Evolutionary conservation across 2,888 invertebrate species (phyloP).

Genomic region (Eupithecia exiguata): DNA sequence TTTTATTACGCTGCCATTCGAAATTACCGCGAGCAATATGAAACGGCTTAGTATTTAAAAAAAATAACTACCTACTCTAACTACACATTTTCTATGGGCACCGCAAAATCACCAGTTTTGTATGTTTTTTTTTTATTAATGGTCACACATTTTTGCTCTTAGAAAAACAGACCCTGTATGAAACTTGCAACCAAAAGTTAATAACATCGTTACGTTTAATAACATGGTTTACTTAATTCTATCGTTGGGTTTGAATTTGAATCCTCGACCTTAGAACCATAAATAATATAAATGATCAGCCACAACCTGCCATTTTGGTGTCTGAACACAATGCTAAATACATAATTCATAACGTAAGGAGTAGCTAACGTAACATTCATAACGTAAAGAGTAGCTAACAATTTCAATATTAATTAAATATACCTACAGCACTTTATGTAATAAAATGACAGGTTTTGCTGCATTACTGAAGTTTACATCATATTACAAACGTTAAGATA

Average conservation of each 20-base stretch:
- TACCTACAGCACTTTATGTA: constrained; percentile 9
- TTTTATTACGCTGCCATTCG: constrained; percentile 19
- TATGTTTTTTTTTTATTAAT: not conserved
- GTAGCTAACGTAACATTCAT: too few relatives aligned
- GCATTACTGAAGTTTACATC: constrained; percentile 4
- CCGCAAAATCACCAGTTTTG: not conserved
- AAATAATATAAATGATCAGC: not conserved
- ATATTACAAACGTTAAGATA: not conserved
- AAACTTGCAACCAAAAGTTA: too few relatives aligned
- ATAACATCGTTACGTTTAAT: too few relatives aligned
- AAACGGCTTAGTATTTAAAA: not conserved
- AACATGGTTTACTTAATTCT: too few relatives aligned
- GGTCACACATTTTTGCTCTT: not conserved
- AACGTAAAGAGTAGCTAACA: constrained; percentile 20
- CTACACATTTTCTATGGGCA: not conserved
- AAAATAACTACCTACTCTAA: not conserved
- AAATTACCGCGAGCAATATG: constrained; percentile 5
- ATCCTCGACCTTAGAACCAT: not conserved
- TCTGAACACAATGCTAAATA: constrained; percentile 12
- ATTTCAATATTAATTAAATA: constrained; percentile 14
- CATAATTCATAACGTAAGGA: constrained; percentile 13
- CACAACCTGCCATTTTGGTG: not conserved
- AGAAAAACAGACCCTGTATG: too few relatives aligned
- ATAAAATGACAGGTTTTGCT: not conserved
- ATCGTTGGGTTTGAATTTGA: not conserved